Percentiles rank a stretch among this genome's conserved stretches.
These are phyloP conservation scores for Gymnothorax reevesii DNA, from an alignment of 2,797 vertebrate species.

Conservation along the genomic window DNA sequence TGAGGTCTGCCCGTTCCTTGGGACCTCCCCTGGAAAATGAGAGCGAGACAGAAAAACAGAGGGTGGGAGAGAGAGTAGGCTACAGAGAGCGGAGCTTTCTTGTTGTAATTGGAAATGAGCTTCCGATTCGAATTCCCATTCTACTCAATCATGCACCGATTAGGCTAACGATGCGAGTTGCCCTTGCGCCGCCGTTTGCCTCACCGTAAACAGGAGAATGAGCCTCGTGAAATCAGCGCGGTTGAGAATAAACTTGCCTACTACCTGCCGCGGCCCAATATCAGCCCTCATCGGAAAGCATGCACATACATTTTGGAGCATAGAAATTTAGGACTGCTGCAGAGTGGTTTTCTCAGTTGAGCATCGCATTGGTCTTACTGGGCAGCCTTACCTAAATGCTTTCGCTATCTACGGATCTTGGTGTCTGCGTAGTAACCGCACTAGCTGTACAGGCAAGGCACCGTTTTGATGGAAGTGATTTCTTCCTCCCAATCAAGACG, in stretches of 20 bases:
- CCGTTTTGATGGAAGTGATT: background rate
- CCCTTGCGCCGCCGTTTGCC: slow-evolving; percentile 48
- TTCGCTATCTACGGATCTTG: background rate
- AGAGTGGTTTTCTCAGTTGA: slow-evolving; percentile 13
- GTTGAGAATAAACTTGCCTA: background rate
- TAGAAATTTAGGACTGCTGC: background rate
- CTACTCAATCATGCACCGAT: slow-evolving; percentile 44
- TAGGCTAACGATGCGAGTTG: slow-evolving; percentile 47
- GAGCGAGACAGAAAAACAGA: slow-evolving; percentile 36
- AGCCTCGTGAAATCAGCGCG: background rate
- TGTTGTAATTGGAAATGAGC: slow-evolving; percentile 40
- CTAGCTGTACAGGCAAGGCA: background rate
- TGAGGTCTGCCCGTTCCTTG: slow-evolving; percentile 47
- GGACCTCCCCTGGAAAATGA: slow-evolving; percentile 52
- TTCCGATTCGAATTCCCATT: slow-evolving; percentile 34
- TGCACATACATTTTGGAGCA: background rate
- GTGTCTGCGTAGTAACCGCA: background rate
- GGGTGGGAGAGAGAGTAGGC: slow-evolving; percentile 28
- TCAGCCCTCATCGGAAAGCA: slow-evolving; percentile 2
- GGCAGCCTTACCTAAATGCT: background rate
- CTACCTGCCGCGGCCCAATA: background rate
- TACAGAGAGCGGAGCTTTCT: slow-evolving; percentile 30
- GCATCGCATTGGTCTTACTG: slow-evolving; percentile 3
- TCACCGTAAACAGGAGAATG: slow-evolving; percentile 27
- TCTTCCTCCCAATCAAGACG: background rate